Evolutionary conservation across 2,888 invertebrate genomes (phyloP).

Genomic region (Onthophagus sagittarius): DNA sequence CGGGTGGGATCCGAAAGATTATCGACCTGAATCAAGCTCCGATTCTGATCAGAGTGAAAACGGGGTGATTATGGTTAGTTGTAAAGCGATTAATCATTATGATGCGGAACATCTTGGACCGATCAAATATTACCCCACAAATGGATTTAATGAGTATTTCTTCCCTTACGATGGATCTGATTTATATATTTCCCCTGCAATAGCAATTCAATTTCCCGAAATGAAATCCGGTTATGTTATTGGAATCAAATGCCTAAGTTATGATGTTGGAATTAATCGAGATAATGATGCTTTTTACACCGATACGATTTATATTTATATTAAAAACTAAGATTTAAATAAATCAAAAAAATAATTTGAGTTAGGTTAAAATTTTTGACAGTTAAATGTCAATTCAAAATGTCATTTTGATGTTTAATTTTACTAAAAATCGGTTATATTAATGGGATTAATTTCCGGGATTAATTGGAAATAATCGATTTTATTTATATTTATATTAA

Average conservation of each 20-base stretch:
- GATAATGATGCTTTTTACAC: not conserved
- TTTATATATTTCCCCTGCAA: conserved; percentile 14
- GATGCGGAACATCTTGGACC: conserved; percentile 15
- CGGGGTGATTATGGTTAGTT: conserved; percentile 1
- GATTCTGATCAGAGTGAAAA: not conserved
- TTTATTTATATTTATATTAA: too few relatives aligned
- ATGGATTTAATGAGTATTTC: conserved; percentile 7
- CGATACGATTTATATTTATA: not conserved
- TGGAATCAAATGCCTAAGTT: conserved; percentile 8
- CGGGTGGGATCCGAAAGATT: conserved; percentile 11
- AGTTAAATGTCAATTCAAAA: too few relatives aligned
- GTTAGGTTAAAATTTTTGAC: too few relatives aligned
- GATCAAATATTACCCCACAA: conserved; percentile 2
- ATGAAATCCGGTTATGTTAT: conserved; percentile 11
- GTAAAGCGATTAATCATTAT: conserved; percentile 1
- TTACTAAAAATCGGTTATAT: too few relatives aligned
- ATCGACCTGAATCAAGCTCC: not conserved
- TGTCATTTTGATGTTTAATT: too few relatives aligned
- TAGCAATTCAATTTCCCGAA: conserved; percentile 13
- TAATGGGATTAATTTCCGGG: too few relatives aligned
- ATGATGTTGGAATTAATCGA: not conserved
- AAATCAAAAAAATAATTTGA: too few relatives aligned
- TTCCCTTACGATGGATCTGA: conserved; percentile 20
- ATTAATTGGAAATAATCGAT: too few relatives aligned
- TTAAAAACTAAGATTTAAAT: not conserved